Percentiles rank a stretch among this genome's conserved stretches.
phyloP scores from a whole-genome alignment of 2,113 vertebrate genomes.

The Crotophaga sulcirostris region DNA sequence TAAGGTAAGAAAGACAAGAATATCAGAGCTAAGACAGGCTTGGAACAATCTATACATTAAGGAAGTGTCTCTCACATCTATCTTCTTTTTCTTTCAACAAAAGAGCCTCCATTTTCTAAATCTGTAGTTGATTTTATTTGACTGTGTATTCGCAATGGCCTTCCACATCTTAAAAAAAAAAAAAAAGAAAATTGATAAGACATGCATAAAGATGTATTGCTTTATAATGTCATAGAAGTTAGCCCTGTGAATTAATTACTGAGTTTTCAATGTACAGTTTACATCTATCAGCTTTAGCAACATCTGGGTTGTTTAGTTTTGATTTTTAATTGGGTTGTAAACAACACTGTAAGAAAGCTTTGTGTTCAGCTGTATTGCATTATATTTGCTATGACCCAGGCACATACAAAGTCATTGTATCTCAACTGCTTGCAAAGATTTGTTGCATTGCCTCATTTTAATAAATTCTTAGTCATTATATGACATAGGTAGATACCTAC shows the following conservation, averaged over 20 bases:
- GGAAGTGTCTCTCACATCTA: not conserved
- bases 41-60: not conserved
- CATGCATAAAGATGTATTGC: not conserved
- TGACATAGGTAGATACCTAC: not conserved
- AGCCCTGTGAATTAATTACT: not conserved
- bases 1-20: not conserved
- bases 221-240: not conserved
- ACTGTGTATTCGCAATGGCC: not conserved
- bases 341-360: not conserved
- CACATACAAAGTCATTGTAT: not conserved
- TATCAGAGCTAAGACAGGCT: not conserved
- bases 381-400: not conserved
- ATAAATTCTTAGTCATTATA: not conserved
- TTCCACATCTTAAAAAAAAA: not conserved
- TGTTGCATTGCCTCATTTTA: not conserved
- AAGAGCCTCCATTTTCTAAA: not conserved
- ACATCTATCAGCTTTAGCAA: not conserved
- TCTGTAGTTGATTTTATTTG: not conserved
- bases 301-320: not conserved
- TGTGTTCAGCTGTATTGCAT: not conserved
- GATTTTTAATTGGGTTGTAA: not conserved
- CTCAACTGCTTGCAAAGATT: not conserved
- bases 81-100: not conserved
- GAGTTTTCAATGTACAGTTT: not conserved
- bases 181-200: not conserved